Percentiles rank a stretch among this genome's conserved stretches.
phyloP scores from a whole-genome alignment of 1,140 invertebrate species.

The Brachionus koreanus region DNA sequence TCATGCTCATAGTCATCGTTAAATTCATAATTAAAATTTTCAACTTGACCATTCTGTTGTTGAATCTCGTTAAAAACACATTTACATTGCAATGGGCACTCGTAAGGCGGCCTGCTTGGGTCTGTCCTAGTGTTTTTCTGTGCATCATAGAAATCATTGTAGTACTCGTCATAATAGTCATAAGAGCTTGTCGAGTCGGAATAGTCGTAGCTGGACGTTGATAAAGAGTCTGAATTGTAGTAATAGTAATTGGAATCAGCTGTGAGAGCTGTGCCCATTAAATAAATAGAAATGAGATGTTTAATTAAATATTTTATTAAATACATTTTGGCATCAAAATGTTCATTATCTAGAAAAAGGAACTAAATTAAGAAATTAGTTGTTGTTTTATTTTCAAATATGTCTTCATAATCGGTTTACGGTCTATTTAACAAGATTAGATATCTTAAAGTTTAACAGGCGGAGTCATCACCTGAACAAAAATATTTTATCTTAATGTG shows the following conservation, averaged over 20 bases:
- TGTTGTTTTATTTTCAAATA: background rate
- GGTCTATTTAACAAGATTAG: background rate
- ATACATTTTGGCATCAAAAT: background rate
- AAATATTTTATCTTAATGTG: background rate
- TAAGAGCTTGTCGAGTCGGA: background rate
- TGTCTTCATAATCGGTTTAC: background rate
- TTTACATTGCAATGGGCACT: slow-evolving; percentile 16
- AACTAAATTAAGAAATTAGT: background rate
- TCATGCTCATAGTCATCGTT: background rate
- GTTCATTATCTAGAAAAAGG: background rate
- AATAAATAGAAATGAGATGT: background rate
- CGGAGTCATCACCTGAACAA: background rate
- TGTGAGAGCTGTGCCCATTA: background rate
- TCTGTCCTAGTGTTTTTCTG: background rate
- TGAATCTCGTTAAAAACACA: background rate
- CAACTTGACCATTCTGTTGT: background rate
- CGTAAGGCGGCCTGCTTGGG: background rate
- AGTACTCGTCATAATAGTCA: background rate
- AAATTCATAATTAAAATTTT: background rate
- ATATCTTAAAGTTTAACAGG: background rate
- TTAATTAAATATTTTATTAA: background rate
- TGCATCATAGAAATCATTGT: background rate
- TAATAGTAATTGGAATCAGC: background rate
- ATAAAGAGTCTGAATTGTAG: background rate
- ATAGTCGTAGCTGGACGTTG: background rate